A percentile compares a stretch with the other conserved stretches of the same genome.
Conservation (phyloP, 2,113 vertebrate genomes). For the Nothoprocta pentlandii region DNA sequence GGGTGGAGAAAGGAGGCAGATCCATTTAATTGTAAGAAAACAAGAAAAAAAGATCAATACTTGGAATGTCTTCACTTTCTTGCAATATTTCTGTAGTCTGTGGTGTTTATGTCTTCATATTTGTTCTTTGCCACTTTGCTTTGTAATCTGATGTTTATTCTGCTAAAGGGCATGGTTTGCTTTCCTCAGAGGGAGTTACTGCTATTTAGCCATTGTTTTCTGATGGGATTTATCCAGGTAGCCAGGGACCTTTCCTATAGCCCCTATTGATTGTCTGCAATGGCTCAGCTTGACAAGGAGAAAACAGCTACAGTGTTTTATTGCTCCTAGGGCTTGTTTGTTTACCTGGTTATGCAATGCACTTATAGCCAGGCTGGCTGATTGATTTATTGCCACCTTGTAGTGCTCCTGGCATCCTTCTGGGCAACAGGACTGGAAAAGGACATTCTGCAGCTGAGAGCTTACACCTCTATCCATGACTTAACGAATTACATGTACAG, state of each 20-base stretch:
- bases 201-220: not conserved
- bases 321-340: conserved; percentile 9
- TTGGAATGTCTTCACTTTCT: not conserved
- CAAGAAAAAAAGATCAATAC: not conserved
- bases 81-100: not conserved
- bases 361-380: not conserved
- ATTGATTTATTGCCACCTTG: conserved; percentile 41
- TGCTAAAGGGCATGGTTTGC: not conserved
- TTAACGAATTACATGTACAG: not conserved
- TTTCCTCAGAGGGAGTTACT: not conserved
- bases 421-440: not conserved
- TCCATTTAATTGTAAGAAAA: not conserved
- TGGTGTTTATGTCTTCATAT: not conserved
- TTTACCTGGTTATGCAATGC: conserved; percentile 22
- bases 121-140: not conserved
- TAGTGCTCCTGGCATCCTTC: not conserved
- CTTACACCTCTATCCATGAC: not conserved
- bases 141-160: not conserved
- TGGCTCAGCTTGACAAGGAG: not conserved
- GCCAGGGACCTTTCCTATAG: conserved; percentile 17
- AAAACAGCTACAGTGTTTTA: conserved; percentile 31
- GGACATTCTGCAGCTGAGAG: not conserved
- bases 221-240: conserved; percentile 15
- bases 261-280: not conserved
- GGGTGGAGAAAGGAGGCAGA: not conserved